Base-by-base conservation (phyloP, 1,140 invertebrate genomes). In the Sarcophaga peregrina region DNA sequence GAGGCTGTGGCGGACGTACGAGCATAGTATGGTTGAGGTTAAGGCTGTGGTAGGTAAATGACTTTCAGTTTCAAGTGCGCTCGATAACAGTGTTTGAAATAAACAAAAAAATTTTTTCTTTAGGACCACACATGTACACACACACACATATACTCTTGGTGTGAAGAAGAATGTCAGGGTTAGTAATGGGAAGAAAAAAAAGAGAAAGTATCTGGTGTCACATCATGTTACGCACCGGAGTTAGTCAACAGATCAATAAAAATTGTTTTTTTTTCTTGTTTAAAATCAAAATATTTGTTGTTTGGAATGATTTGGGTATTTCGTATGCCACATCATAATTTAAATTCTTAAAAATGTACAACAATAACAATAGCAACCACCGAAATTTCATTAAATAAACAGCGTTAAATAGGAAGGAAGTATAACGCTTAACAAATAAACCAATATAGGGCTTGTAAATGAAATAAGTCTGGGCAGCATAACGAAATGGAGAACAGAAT, bases 1-100 rank as follows among this genome's bases (percentile, higher is more conserved):
- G 25, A 1, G 25, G 4, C 25, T 37, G 25, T 37, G 4, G 25
- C 25, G n/a, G n/a, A n/a, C n/a, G n/a, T n/a, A n/a, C n/a, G n/a
- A n/a, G n/a, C n/a, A n/a, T n/a, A n/a, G n/a, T n/a, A n/a, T n/a
- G n/a, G n/a, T 68, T 25, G 25, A 37, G 25, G 17, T 20, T 68
- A 25, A 68, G 62, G 13, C 80, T 81, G 80, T 58, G 80, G 80
- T 68, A 58, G 58, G 80, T 68, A 37, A 81, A 81, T 81, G 52
- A 68, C 52, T 81, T 76, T 76, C 62, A 8, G 48, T 47, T 76
- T 68, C 52, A 62, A 68, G 80, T 81, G 58, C 54, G 11, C 47
- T 76, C n/a, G 47, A 11, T 20, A 17, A 8, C 62, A 9, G 13
- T 58, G 8, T 1, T 20, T 20, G 9, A 78, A 78, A 78, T 52